These are phyloP conservation scores for Calliphora vomitoria DNA, from an alignment of 2,888 invertebrate species.

Conservation along the genomic window DNA sequence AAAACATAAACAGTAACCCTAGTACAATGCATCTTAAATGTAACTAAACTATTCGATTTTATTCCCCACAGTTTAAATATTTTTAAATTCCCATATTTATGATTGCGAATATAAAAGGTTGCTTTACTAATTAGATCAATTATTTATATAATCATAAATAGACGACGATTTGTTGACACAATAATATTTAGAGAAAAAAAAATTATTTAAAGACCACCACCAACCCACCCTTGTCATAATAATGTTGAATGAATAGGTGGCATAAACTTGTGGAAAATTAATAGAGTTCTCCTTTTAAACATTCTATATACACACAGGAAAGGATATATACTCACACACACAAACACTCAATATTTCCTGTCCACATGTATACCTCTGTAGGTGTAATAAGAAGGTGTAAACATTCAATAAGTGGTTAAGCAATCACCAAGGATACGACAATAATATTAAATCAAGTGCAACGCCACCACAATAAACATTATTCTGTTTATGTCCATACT, in stretches of 20 bases:
- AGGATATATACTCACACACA: too few relatives aligned
- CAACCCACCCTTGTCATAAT: background rate
- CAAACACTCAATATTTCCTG: background rate
- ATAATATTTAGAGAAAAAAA: slow-evolving; percentile 31
- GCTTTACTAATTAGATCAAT: slow-evolving; percentile 29
- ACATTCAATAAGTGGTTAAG: slow-evolving; percentile 61
- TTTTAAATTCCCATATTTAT: background rate
- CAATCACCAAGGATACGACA: slow-evolving; percentile 75
- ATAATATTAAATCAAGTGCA: slow-evolving; percentile 61
- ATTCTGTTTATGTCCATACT: background rate
- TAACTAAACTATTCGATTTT: too few relatives aligned
- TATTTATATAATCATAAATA: slow-evolving; percentile 55
- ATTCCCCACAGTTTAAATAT: too few relatives aligned
- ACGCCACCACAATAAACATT: slow-evolving; percentile 25
- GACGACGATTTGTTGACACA: slow-evolving; percentile 64
- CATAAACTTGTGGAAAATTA: background rate
- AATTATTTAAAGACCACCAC: background rate
- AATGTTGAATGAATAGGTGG: slow-evolving; percentile 33
- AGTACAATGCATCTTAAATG: too few relatives aligned
- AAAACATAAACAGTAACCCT: too few relatives aligned
- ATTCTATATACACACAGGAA: background rate
- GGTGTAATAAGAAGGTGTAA: slow-evolving; percentile 48
- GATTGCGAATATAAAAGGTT: background rate
- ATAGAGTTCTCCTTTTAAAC: background rate
- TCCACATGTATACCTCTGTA: background rate